Percentiles rank a stretch among this genome's conserved stretches.
These are phyloP conservation scores for Coenonympha glycerion DNA, from an alignment of 2,888 invertebrate species.

Conservation along the genomic window DNA sequence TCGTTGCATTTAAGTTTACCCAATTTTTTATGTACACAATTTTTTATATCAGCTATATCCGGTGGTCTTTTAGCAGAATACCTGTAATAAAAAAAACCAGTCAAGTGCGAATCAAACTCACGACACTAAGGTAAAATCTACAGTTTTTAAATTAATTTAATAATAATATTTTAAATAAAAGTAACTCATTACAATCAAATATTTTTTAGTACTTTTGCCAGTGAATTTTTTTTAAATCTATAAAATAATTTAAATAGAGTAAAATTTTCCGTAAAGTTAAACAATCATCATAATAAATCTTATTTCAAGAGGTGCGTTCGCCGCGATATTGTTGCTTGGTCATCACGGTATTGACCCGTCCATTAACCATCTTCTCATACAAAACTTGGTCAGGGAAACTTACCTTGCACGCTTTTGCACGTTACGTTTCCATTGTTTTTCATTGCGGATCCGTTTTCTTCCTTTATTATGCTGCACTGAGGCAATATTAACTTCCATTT, in stretches of 20 bases:
- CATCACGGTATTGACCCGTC: neutral
- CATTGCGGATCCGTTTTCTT: constrained; percentile 17
- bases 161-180: neutral
- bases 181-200: neutral
- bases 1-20: constrained; percentile 12
- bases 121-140: neutral
- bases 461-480: neutral
- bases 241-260: neutral
- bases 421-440: constrained; percentile 24
- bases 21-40: constrained; percentile 14
- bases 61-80: constrained; percentile 19
- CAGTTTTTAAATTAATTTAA: constrained; percentile 10
- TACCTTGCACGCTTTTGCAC: constrained; percentile 22
- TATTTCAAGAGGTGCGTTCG: neutral
- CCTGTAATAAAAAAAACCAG: constrained; percentile 13
- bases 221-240: neutral
- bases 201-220: neutral
- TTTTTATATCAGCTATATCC: constrained; percentile 13
- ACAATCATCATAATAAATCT: neutral
- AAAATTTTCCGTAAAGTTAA: neutral
- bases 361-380: constrained; percentile 11
- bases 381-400: constrained; percentile 11
- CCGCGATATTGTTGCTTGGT: neutral
- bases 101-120: neutral
- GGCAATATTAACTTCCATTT: constrained; percentile 25